phyloP scores from a whole-genome alignment of 23 tunicate genomes.

The Halocynthia aurantium region DNA sequence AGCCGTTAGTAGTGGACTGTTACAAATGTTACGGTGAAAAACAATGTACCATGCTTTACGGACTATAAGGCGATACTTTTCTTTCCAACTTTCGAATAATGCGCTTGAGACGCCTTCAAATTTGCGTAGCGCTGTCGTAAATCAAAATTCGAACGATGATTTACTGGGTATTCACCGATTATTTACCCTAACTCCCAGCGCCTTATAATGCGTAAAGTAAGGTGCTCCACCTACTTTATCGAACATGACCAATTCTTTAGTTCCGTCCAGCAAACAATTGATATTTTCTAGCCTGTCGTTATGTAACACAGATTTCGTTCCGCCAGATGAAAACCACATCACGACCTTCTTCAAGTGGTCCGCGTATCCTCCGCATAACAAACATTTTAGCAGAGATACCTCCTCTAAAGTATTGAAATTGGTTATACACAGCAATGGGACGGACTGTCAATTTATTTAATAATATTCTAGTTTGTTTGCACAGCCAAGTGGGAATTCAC shows the following conservation, averaged over 20 bases:
- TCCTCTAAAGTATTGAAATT: constrained; percentile 26
- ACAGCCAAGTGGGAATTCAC: too few species aligned
- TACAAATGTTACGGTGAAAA: too few species aligned
- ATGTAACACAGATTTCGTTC: constrained; percentile 72
- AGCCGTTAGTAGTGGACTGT: background rate
- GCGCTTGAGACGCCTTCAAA: too few species aligned
- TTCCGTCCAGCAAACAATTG: constrained; percentile 65
- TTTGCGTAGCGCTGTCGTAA: too few species aligned
- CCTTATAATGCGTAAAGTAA: background rate
- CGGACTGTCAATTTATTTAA: background rate
- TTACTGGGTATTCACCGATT: too few species aligned
- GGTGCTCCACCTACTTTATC: constrained; percentile 23
- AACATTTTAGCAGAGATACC: constrained; percentile 34
- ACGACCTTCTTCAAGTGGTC: constrained; percentile 24
- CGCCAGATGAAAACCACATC: constrained; percentile 78
- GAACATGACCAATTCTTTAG: constrained; percentile 40
- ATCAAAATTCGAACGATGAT: too few species aligned
- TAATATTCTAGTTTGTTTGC: background rate
- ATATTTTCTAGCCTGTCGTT: constrained; percentile 56
- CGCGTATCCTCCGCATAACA: constrained; percentile 50
- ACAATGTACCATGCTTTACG: too few species aligned
- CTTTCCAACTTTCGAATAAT: too few species aligned
- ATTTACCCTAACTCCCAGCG: background rate
- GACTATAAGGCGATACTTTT: too few species aligned
- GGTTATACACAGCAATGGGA: background rate